These are phyloP conservation scores for Biston betularia DNA, from an alignment of 2,888 invertebrate species.

Conservation along the genomic window DNA sequence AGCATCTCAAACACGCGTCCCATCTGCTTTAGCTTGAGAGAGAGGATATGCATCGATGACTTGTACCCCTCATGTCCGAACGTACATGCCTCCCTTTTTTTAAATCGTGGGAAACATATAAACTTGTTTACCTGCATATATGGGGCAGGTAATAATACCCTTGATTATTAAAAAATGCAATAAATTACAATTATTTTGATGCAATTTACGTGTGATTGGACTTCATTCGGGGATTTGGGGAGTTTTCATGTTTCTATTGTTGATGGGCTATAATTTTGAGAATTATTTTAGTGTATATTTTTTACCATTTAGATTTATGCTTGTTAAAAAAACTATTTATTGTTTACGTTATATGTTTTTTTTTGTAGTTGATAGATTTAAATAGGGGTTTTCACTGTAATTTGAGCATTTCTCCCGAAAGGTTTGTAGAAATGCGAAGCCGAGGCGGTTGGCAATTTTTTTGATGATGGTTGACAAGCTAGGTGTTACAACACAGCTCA, in stretches of 20 bases:
- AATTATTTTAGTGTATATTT: constrained; percentile 27
- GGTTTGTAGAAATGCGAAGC: too few relatives aligned
- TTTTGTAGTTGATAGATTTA: too few relatives aligned
- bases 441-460: too few relatives aligned
- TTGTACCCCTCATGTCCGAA: constrained; percentile 68
- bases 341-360: too few relatives aligned
- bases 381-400: too few relatives aligned
- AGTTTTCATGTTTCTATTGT: constrained; percentile 29
- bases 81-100: constrained; percentile 70
- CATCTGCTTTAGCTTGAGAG: constrained; percentile 54
- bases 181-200: constrained; percentile 82
- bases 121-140: constrained; percentile 72
- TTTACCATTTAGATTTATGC: neutral
- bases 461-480: too few relatives aligned
- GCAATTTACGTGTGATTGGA: constrained; percentile 69
- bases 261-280: constrained; percentile 29
- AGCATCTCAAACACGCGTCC: constrained; percentile 49
- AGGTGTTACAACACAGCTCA: too few relatives aligned
- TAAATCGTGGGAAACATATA: constrained; percentile 80
- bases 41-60: constrained; percentile 64
- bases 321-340: too few relatives aligned
- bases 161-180: constrained; percentile 76
- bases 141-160: constrained; percentile 58
- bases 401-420: too few relatives aligned
- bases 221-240: constrained; percentile 58